Evolutionary conservation across 2,888 invertebrate species (phyloP), one percentile per base, ranked within the genome.

Genomic region (Osmoderma eremita): DNA sequence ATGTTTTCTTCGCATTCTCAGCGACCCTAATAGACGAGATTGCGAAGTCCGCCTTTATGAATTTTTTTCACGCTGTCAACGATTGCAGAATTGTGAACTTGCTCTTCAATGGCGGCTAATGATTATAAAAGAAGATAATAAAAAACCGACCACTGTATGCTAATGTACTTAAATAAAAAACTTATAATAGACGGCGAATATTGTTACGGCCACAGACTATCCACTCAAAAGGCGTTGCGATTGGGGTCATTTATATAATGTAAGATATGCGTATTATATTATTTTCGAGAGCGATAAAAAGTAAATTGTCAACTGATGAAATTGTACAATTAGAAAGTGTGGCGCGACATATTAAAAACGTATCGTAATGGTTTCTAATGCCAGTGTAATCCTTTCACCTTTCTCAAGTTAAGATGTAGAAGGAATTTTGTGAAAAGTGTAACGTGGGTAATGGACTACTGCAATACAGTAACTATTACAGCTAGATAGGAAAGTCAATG

Each of bases 21-120:
- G 22, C 39, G 15, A 38, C 22, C 20, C 49, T 41, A 42, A 51
- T 51, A 36, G 22, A 53, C 12, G 24, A 24, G 24, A 24, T n/a
- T 30, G 51, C 39, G 24, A 51, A 18, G 45, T 61, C 24, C 30
- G 58, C 58, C 12, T 53, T 63, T 63, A 45, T 45, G 36, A 41
- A 18, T 17, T 39, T 53, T 63, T 49, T 63, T 38, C 50, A 22
- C 53, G 30, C 49, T 18, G 39, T 61, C 30, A 18, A 30, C 45
- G 58, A 61, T 30, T 61, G 58, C 58, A 13, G 30, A 61, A 45
- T 45, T 61, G 53, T 38, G 58, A 45, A 45, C 58, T 10, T 17
- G 36, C 24, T 58, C 42, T 58, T 58, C 45, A 17, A 17, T 39
- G 45, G 45, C 58, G 58, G 58, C 45, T 61, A 36, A 61, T 36